Conservation (phyloP, 2,113 vertebrate species). For the Pyxicephalus adspersus region DNA sequence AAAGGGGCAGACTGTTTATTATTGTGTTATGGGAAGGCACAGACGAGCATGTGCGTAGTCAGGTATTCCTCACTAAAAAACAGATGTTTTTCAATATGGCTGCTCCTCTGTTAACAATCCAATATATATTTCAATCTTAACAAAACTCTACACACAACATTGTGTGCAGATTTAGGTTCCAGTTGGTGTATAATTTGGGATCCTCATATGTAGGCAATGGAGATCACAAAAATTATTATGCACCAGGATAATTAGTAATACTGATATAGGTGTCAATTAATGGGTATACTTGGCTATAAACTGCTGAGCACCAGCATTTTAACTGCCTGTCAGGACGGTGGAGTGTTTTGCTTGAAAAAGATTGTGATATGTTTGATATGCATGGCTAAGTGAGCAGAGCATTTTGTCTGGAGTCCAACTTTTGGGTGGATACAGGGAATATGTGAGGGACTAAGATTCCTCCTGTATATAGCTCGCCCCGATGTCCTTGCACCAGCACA, state of each 20-base stretch:
- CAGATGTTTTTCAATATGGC: no score
- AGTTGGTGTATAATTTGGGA: no score
- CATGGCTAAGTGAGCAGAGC: neutral
- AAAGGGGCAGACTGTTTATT: neutral
- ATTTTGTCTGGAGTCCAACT: slow-evolving; percentile 62
- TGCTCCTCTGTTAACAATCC: no score
- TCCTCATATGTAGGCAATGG: no score
- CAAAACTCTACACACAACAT: no score
- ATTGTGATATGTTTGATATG: slow-evolving; percentile 57
- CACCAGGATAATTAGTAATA: slow-evolving; percentile 5
- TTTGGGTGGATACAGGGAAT: slow-evolving; percentile 58
- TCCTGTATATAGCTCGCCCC: slow-evolving; percentile 81
- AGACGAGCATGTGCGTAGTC: neutral
- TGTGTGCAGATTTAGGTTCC: no score
- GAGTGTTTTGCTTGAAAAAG: neutral
- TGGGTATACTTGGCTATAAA: neutral
- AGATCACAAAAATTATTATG: no score
- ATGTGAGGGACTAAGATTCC: slow-evolving; percentile 73
- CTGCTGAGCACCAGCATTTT: neutral
- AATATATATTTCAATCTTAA: no score
- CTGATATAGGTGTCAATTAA: neutral
- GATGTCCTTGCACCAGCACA: slow-evolving; percentile 77
- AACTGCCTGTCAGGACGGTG: slow-evolving; percentile 30
- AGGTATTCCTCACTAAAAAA: slow-evolving; percentile 5
- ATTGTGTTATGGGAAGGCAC: neutral